Base-by-base conservation (phyloP, 2,113 vertebrate genomes). In the pig (Sus scrofa) region DNA sequence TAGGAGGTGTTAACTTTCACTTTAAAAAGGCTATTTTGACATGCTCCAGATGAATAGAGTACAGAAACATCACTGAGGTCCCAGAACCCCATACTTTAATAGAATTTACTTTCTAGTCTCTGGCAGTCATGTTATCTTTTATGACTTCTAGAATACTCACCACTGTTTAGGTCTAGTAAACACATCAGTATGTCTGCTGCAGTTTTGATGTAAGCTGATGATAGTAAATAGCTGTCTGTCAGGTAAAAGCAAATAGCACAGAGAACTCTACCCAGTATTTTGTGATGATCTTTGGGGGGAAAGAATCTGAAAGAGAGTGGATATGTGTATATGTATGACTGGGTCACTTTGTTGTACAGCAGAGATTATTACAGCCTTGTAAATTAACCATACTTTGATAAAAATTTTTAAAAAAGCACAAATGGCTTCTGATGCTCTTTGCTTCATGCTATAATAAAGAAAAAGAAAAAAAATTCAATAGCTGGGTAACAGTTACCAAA, bases 11-110 rank as follows among this genome's bases (percentile, higher is more conserved):
- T 83, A 94, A 58, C 62, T 74, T 82, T 58, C 18, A 93, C 37
- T 86, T 88, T 89, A 54, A 79, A 86, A 24, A 54, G 20, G 50
- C 24, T 88, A 54, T 75, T 88, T 73, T 88, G 44, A 96, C 32
- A 73, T 77, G 16, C 24, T 26, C 7, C 16, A 87, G 37, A 78
- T 93, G 63, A 90, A 39, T 18, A 63, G 78, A 63, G 67, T 65
- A 16, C 58, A 91, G 73, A 91, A 91, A 86, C 7, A 75, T 60
- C 39, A 56, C 6, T 9, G 24, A 96, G 7, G 27, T 39, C 52
- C 12, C 20, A 92, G 50, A 91, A 74, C 74, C 68, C 32, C 56
- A 44, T 78, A 84, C n/a, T 82, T 54, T 82, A 93, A 81, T 58
- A 30, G 34, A 75, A 44, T 77, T 44, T 83, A 63, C 87, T 82